phyloP scores from a whole-genome alignment of 2,113 vertebrate genomes.

The Calyptomena viridis region DNA sequence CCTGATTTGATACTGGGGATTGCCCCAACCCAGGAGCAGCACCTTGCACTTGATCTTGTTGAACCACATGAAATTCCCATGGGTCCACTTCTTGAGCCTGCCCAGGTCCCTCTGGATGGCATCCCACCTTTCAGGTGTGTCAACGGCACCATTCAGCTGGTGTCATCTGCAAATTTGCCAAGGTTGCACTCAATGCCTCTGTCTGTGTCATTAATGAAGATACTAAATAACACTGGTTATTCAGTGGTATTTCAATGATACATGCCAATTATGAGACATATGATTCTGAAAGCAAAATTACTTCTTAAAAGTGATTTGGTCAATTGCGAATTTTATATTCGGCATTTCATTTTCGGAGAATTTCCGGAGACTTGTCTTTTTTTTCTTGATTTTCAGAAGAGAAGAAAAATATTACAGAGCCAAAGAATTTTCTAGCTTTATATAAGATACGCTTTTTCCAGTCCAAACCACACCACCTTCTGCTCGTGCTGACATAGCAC shows the following conservation, averaged over 20 bases:
- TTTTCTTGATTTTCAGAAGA: neutral
- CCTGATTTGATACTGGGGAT: accelerated
- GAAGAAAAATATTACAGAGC: neutral
- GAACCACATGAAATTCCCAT: neutral
- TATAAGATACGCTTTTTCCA: neutral
- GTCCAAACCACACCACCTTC: neutral
- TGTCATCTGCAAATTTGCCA: neutral
- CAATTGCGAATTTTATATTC: neutral
- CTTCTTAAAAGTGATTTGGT: neutral
- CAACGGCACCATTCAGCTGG: neutral
- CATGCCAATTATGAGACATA: neutral
- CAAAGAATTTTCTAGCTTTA: neutral
- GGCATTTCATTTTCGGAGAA: neutral
- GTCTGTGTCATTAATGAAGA: neutral
- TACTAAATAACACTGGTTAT: neutral
- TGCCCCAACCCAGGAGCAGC: neutral
- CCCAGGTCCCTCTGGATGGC: neutral
- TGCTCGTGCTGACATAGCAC: neutral
- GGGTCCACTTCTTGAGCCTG: accelerated
- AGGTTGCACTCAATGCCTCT: no score
- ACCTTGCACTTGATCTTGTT: neutral
- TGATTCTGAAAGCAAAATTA: neutral
- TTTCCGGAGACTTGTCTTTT: neutral
- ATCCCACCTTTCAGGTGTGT: neutral
- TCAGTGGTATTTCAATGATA: neutral